Conservation (phyloP, 2,797 vertebrate genomes). For the Trachurus trachurus region DNA sequence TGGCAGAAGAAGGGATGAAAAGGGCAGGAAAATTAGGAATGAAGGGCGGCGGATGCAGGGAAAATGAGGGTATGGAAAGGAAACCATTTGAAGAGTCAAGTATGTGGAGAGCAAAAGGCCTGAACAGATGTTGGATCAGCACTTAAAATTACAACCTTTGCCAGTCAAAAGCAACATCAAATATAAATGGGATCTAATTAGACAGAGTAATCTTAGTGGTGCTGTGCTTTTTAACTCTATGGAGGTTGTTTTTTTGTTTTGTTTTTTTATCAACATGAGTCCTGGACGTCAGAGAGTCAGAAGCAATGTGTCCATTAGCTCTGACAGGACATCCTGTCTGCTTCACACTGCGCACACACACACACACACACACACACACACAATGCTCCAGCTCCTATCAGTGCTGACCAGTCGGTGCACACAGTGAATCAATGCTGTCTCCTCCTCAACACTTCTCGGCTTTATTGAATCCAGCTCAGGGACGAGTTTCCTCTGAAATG, state of each 20-base stretch:
- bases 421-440: conserved; percentile 52
- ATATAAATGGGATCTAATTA: conserved; percentile 34
- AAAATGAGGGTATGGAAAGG: conserved; percentile 35
- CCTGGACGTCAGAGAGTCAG: conserved; percentile 22
- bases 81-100: conserved; percentile 54
- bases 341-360: too few relatives aligned
- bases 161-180: conserved; percentile 25
- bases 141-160: conserved; percentile 3
- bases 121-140: conserved; percentile 21
- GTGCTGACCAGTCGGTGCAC: conserved; percentile 46
- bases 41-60: conserved; percentile 21
- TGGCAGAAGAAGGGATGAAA: conserved; percentile 53
- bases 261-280: conserved; percentile 29
- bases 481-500: conserved; percentile 13
- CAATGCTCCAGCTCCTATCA: conserved; percentile 37
- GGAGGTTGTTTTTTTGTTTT: too few relatives aligned
- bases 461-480: conserved; percentile 38
- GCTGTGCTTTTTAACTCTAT: not conserved
- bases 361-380: too few relatives aligned
- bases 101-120: conserved; percentile 26
- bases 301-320: conserved; percentile 45
- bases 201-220: conserved; percentile 6
- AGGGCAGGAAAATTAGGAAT: conserved; percentile 47
- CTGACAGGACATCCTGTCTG: conserved; percentile 67
- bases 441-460: conserved; percentile 47